Evolutionary conservation across 2,113 vertebrate species (phyloP), one percentile per base, ranked within the genome.

Genomic region (Dasyurus viverrinus): DNA sequence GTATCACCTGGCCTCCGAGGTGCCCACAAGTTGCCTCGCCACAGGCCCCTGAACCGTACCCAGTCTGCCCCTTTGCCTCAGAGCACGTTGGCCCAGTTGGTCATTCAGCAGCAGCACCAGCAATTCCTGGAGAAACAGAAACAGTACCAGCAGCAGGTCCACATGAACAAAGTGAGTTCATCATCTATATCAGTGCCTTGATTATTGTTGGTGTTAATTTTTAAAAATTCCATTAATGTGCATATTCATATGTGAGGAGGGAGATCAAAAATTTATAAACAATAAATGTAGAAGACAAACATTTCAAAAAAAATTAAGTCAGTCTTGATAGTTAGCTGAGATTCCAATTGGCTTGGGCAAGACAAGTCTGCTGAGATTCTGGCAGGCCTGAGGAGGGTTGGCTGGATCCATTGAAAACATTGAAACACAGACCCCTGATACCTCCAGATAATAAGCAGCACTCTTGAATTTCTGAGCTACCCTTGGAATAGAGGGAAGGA

Each of bases 71-170:
- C 99, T 50, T 98, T 99, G 98, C 99, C 99, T 95, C 99, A 99
- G 98, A 99, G 99, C 97, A 99, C 99, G 0, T 98, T 99, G 98
- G 99, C 99, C 92, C 99, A 99, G 97, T 99, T 99, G 92, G 99
- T 99, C 97, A 99, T 99, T 97, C 99, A 99, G 98, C 99, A 99
- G 98, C 99, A 99, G 91, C 99, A 99, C 98, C 99, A 99, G 98
- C 99, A 99, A 54, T 99, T 99, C 98, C 98, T 99, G 98, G 99
- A 99, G 98, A 99, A 99, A 95, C 99, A 99, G 98, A 99, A 99
- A 98, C 99, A 99, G 93, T 99, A 99, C 98, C 99, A 99, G 98
- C 99, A 99, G 97, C 99, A 99, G 98, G 98, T 99, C 98, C 99
- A 99, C 97, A 99, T 99, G 99, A 99, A 99, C 98, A 99, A 99